Evolutionary conservation across 2,113 vertebrate genomes (phyloP), one percentile per base, ranked within the genome.

Genomic region (Cranoglanis bouderius): DNA sequence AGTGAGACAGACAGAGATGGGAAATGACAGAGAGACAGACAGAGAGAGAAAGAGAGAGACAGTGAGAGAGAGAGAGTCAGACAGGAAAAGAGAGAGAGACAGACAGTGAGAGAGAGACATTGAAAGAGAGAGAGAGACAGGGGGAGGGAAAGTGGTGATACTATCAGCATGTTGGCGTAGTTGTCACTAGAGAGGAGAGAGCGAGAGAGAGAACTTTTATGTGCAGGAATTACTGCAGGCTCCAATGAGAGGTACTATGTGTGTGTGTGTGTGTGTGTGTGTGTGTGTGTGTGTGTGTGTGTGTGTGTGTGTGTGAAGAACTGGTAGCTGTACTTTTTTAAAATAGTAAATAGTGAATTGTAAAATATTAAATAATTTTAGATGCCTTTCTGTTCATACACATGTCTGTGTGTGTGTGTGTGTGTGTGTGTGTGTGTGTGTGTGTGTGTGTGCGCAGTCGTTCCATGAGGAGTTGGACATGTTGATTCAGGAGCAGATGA

Each of bases 401-500:
- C 18, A 1, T 85, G 70, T 32, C 59, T 82, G 84, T 75, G 85
- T 87, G 84, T 24, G 59, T 53, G 67, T 84, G 82, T 74, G n/a
- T 46, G 51, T 67, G 29, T 82, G 59, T 80, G 83, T 55, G 24
- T 40, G 32, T 40, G 26, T 57, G 84, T 74, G 32, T 83, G 53
- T 85, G 49, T 91, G 85, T 90, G 81, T 85, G 65, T 70, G 55
- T 85, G 75, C 43, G 14, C 88, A 99, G 98, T 99, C 98, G 75
- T 99, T 99, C 93, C 95, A 97, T 91, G 98, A 99, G 93, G 98
- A 99, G 94, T 95, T 99, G 95, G 98, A 99, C 93, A 96, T 96
- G 91, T 95, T 99, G 91, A 99, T 99, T 95, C 98, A 99, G 95
- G 98, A 99, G 89, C 98, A 99, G 96, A 97, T 97, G 97, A 99